Percentiles rank a stretch among this genome's conserved stretches.
These are phyloP conservation scores for Daphoenositta chrysoptera DNA, from an alignment of 2,113 vertebrate genomes.

Conservation along the genomic window DNA sequence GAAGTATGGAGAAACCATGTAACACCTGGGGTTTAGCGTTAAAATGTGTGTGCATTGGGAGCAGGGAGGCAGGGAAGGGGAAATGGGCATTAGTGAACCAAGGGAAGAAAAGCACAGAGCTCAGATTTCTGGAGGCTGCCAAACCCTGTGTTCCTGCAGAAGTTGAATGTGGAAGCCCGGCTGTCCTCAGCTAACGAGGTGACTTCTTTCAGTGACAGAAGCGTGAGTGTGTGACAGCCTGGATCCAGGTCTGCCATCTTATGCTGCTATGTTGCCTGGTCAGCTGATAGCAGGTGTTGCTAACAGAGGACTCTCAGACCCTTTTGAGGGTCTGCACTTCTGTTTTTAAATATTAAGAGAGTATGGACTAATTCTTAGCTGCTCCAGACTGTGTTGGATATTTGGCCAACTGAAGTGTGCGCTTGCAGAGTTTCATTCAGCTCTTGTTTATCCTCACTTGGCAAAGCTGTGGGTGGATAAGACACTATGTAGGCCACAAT, in stretches of 20 bases:
- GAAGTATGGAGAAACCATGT: slow-evolving; percentile 8
- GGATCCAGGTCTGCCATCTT: not conserved
- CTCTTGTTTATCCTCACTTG: slow-evolving; percentile 43
- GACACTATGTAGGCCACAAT: slow-evolving; percentile 39
- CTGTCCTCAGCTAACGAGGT: not conserved
- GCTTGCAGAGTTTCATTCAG: slow-evolving; percentile 28
- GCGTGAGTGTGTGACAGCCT: fast-evolving
- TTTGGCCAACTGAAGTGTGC: not conserved
- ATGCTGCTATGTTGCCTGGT: not conserved
- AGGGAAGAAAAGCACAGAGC: slow-evolving; percentile 31
- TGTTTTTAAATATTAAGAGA: not conserved
- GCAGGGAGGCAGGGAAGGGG: not conserved
- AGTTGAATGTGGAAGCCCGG: not conserved
- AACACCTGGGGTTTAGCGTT: not conserved
- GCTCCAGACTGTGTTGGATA: not conserved
- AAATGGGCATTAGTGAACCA: slow-evolving; percentile 26
- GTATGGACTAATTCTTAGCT: not conserved
- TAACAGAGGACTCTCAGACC: not conserved
- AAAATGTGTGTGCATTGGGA: not conserved
- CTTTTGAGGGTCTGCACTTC: not conserved
- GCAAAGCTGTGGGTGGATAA: slow-evolving; percentile 41
- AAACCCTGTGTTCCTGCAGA: slow-evolving; percentile 12
- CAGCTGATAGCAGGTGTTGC: not conserved
- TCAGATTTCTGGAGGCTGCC: slow-evolving; percentile 43
- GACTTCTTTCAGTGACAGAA: not conserved